phyloP scores from a whole-genome alignment of 37 sponge, comb jelly and placozoan genomes.

The Petrosia ficiformis region DNA sequence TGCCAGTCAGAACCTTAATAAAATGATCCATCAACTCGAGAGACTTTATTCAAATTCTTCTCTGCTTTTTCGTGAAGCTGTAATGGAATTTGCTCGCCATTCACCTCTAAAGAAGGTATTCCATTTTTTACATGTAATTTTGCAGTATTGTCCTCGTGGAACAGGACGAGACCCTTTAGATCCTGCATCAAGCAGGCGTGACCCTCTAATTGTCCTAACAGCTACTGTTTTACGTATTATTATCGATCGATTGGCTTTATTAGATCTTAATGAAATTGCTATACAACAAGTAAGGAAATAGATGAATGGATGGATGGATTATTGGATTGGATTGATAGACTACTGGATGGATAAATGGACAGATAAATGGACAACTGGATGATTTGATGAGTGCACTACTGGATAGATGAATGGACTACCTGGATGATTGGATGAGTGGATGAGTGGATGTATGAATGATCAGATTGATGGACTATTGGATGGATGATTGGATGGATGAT shows the following conservation, averaged over 20 bases:
- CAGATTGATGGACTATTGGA: too few species aligned
- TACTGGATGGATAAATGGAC: too few species aligned
- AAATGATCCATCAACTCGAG: conserved; percentile 18
- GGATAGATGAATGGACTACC: too few species aligned
- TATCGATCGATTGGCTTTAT: conserved; percentile 41
- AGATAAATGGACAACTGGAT: too few species aligned
- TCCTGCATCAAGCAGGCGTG: not conserved
- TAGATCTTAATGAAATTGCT: conserved; percentile 46
- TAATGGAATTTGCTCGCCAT: conserved; percentile 17
- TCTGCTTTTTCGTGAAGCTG: conserved; percentile 16
- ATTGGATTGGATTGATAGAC: too few species aligned
- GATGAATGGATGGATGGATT: not conserved
- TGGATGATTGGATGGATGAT: too few species aligned
- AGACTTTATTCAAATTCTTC: conserved; percentile 31
- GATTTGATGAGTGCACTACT: too few species aligned
- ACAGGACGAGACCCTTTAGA: conserved; percentile 3
- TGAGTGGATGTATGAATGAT: too few species aligned
- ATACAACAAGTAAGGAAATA: conserved; percentile 44
- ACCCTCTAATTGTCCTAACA: conserved; percentile 11
- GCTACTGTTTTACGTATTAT: conserved; percentile 23
- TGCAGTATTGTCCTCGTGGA: conserved; percentile 41
- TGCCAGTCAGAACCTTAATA: conserved; percentile 10
- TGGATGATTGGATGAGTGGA: too few species aligned
- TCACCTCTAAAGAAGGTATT: conserved; percentile 40
- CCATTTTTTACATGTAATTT: conserved; percentile 49